phyloP scores from a whole-genome alignment of 2,113 vertebrate genomes.

The Stigmatopora nigra region DNA sequence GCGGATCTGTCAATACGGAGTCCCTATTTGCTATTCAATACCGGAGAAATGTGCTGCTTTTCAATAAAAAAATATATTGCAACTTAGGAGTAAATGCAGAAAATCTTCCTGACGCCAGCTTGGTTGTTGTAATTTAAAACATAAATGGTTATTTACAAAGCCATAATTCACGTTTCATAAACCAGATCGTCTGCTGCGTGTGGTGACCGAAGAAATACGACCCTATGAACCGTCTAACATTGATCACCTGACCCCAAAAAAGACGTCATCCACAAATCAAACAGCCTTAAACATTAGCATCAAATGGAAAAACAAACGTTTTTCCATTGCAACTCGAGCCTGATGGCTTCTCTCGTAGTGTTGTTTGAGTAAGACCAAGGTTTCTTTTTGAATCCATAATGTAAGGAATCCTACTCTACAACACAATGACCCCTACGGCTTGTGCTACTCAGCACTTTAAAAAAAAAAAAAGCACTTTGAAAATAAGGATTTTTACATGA shows the following conservation, averaged over 20 bases:
- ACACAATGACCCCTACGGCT: slow-evolving; percentile 62
- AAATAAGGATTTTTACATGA: slow-evolving; percentile 73
- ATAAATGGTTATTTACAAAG: slow-evolving; percentile 53
- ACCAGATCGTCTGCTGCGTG: slow-evolving; percentile 48
- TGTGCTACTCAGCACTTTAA: slow-evolving; percentile 49
- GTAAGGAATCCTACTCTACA: slow-evolving; percentile 52
- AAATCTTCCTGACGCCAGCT: slow-evolving; percentile 22
- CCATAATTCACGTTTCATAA: slow-evolving; percentile 66
- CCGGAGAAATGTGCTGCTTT: too few species aligned
- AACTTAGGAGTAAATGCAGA: too few species aligned
- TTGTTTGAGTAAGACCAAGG: slow-evolving; percentile 3
- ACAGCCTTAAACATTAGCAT: slow-evolving; percentile 35
- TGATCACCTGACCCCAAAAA: slow-evolving; percentile 50
- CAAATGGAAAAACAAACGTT: slow-evolving; percentile 20
- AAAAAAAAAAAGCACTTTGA: slow-evolving; percentile 69
- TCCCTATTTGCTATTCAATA: too few species aligned
- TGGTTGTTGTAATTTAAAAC: slow-evolving; percentile 58
- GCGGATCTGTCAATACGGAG: too few species aligned
- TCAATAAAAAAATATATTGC: too few species aligned
- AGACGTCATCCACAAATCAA: slow-evolving; percentile 37
- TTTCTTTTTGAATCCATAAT: slow-evolving; percentile 33
- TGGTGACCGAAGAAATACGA: slow-evolving; percentile 41
- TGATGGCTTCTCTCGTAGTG: slow-evolving; percentile 14
- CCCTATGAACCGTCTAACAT: slow-evolving; percentile 28
- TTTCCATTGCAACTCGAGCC: slow-evolving; percentile 24